These are phyloP conservation scores for Chaenocephalus aceratus DNA, from an alignment of 2,113 vertebrate species.

Conservation along the genomic window DNA sequence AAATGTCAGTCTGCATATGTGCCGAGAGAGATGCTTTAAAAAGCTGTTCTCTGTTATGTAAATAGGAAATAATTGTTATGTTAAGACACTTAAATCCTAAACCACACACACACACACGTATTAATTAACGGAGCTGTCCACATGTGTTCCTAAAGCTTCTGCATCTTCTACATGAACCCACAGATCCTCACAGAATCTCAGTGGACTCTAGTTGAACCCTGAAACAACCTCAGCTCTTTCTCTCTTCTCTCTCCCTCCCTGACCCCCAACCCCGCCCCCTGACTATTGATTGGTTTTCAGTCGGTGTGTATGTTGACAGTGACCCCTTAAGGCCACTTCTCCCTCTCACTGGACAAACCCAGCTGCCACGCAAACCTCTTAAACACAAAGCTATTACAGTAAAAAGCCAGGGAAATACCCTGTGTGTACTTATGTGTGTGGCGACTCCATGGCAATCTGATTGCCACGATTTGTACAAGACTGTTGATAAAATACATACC, in stretches of 20 bases:
- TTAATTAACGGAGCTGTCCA: background rate
- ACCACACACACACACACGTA: background rate
- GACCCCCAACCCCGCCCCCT: conserved; percentile 28
- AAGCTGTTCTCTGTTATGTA: conserved; percentile 17
- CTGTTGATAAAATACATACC: background rate
- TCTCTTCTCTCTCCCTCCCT: conserved; percentile 21
- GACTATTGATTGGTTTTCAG: conserved; percentile 63
- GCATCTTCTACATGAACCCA: background rate
- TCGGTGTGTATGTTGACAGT: conserved; percentile 76
- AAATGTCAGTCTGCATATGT: conserved; percentile 9
- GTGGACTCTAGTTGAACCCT: conserved; percentile 18
- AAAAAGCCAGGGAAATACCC: conserved; percentile 18
- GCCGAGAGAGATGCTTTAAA: conserved; percentile 7
- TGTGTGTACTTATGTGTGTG: conserved; percentile 13
- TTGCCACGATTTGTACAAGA: background rate
- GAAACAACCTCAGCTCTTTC: conserved; percentile 14
- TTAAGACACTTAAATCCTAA: background rate
- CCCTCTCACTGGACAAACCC: conserved; percentile 42
- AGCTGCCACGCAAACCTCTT: conserved; percentile 23
- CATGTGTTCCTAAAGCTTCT: background rate
- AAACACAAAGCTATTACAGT: conserved; percentile 28
- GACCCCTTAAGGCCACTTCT: conserved; percentile 78
- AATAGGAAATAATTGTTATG: background rate
- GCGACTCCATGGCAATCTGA: background rate
- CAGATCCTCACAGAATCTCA: background rate